Evolutionary conservation across 2,888 invertebrate genomes (phyloP).

Genomic region (Xestia sexstrigata): DNA sequence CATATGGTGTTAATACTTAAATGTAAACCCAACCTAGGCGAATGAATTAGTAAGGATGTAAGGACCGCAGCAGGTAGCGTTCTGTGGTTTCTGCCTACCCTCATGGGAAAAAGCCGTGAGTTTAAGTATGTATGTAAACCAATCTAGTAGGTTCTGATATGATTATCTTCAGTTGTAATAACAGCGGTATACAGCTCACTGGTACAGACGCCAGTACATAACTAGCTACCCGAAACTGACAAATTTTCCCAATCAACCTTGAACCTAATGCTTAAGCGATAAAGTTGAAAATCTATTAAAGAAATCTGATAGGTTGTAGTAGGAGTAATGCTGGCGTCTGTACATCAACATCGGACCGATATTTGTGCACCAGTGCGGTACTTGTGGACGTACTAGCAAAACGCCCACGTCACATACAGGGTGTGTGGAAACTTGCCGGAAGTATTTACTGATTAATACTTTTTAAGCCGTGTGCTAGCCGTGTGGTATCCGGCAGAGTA

Average conservation of each 20-base stretch:
- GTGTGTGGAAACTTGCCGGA: conserved; percentile 13
- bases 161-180: conserved; percentile 9
- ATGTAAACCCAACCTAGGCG: too few species aligned
- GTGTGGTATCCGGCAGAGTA: too few species aligned
- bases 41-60: background rate
- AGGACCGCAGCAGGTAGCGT: background rate
- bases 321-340: too few species aligned
- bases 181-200: conserved; percentile 6
- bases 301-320: too few species aligned
- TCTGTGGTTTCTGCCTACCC: background rate
- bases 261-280: too few species aligned
- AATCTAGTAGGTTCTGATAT: background rate
- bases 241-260: too few species aligned
- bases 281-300: too few species aligned
- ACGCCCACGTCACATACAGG: conserved; percentile 55
- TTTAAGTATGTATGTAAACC: background rate
- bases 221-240: too few species aligned
- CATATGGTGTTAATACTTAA: too few species aligned
- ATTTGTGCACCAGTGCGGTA: conserved; percentile 46
- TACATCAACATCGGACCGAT: conserved; percentile 24
- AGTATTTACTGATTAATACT: background rate
- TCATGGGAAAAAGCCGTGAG: background rate
- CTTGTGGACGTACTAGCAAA: conserved; percentile 20
- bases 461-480: too few species aligned
- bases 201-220: background rate